A percentile compares a stretch with the other conserved stretches of the same genome.
These are phyloP conservation scores for Pseudomyrmex flavicornis DNA, from an alignment of 1,140 invertebrate species.

Conservation along the genomic window DNA sequence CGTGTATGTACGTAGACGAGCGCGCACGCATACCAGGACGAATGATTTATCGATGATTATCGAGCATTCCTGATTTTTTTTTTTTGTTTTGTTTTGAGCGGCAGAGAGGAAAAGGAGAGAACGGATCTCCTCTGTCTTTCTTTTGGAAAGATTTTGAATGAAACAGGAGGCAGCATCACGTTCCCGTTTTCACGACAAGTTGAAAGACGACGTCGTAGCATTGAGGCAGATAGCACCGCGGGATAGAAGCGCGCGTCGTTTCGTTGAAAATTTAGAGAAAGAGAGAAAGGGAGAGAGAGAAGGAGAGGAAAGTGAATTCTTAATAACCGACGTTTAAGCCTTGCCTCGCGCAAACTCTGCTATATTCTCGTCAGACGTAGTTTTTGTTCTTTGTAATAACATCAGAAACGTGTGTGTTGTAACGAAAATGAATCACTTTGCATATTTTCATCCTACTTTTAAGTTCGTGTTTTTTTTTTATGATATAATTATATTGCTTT, in stretches of 20 bases:
- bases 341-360: constrained; percentile 5
- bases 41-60: constrained; percentile 81
- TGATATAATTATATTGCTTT: constrained; percentile 20
- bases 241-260: constrained; percentile 34
- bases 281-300: no score
- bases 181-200: constrained; percentile 54
- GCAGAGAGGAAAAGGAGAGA: constrained; percentile 7
- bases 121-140: not conserved
- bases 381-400: constrained; percentile 19
- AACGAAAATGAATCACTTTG: not conserved
- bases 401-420: not conserved
- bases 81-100: constrained; percentile 66
- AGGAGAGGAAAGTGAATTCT: constrained; percentile 30
- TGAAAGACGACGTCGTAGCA: constrained; percentile 44
- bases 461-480: constrained; percentile 4
- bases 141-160: constrained; percentile 45
- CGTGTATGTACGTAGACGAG: constrained; percentile 35
- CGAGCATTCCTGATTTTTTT: constrained; percentile 80
- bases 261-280: constrained; percentile 33
- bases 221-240: constrained; percentile 40
- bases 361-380: constrained; percentile 1
- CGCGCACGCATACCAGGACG: constrained; percentile 34
- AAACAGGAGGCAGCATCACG: constrained; percentile 55
- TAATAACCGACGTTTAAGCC: constrained; percentile 49
- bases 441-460: constrained; percentile 20